Conservation (phyloP, 2,888 invertebrate genomes). For the Enchytraeus crypticus region DNA sequence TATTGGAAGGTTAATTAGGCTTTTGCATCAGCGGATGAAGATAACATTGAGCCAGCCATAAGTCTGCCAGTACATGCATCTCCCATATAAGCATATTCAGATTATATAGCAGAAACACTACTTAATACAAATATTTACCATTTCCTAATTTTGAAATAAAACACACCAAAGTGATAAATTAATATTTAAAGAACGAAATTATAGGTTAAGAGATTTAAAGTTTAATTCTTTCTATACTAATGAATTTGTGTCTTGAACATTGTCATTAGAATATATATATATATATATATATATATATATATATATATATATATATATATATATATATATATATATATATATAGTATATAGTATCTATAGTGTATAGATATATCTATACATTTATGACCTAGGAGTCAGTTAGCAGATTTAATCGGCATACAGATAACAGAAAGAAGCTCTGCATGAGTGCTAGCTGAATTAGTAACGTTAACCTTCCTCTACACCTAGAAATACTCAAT, state of each 20-base stretch:
- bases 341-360: not conserved
- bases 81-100: too few relatives aligned
- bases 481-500: too few relatives aligned
- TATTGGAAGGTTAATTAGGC: too few relatives aligned
- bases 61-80: too few relatives aligned
- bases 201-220: not conserved
- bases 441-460: too few relatives aligned
- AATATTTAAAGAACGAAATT: not conserved
- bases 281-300: slow-evolving; percentile 5
- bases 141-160: too few relatives aligned
- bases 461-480: too few relatives aligned
- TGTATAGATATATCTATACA: not conserved
- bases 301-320: slow-evolving; percentile 5
- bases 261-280: not conserved
- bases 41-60: too few relatives aligned
- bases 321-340: slow-evolving; percentile 5
- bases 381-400: not conserved
- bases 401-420: not conserved
- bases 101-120: too few relatives aligned
- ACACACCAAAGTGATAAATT: not conserved
- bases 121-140: too few relatives aligned
- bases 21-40: too few relatives aligned
- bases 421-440: too few relatives aligned
- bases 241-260: not conserved
- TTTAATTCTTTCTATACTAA: not conserved